phyloP scores from a whole-genome alignment of 2,888 invertebrate genomes.

The Meteorus colon region DNA sequence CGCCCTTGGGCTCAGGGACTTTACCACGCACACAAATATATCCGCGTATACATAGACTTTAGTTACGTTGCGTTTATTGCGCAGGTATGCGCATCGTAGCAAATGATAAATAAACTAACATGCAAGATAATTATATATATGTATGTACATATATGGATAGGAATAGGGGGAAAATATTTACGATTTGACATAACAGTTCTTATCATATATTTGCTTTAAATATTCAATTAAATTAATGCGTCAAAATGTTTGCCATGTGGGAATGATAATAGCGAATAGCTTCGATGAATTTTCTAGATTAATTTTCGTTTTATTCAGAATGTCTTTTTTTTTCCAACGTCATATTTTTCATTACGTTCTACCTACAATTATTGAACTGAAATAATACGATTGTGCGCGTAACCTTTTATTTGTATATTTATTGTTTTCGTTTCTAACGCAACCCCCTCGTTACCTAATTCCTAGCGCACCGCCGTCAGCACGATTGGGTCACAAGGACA shows the following conservation, averaged over 20 bases:
- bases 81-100: not conserved
- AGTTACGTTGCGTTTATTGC: not conserved
- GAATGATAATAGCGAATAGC: not conserved
- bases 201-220: not conserved
- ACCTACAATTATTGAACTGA: not conserved
- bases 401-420: not conserved
- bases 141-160: not conserved
- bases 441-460: conserved; percentile 43
- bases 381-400: no score
- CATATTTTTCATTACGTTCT: no score
- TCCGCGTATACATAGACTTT: conserved; percentile 14
- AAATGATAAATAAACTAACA: conserved; percentile 7
- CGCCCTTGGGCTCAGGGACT: conserved; percentile 25
- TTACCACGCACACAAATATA: not conserved
- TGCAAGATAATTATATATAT: not conserved
- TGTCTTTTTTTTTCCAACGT: not conserved
- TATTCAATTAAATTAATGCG: not conserved
- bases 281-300: not conserved
- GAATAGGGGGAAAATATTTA: not conserved
- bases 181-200: not conserved
- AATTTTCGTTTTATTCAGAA: not conserved
- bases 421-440: conserved; percentile 15
- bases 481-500: conserved; percentile 29
- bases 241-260: no score
- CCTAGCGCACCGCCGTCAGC: conserved; percentile 20